These are phyloP conservation scores for Tenthredo mesomela DNA, from an alignment of 2,888 invertebrate species.

Conservation along the genomic window DNA sequence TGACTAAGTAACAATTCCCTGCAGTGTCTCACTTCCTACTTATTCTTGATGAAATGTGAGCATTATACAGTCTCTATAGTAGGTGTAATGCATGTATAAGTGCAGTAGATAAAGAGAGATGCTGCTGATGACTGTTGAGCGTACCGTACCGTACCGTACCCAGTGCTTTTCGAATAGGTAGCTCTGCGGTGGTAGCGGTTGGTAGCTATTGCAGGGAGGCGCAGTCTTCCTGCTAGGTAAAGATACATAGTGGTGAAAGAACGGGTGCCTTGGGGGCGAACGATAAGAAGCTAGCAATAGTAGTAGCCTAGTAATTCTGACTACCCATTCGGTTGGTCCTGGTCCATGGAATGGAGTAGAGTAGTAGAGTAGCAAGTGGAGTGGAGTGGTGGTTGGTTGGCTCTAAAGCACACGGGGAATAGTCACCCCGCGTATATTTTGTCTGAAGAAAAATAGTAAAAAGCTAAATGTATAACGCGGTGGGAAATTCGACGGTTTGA, in stretches of 20 bases:
- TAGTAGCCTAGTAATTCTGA: slow-evolving; percentile 32
- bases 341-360: not conserved
- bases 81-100: slow-evolving; percentile 22
- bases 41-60: slow-evolving; percentile 30
- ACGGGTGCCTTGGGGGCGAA: slow-evolving; percentile 41
- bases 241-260: slow-evolving; percentile 47
- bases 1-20: slow-evolving; percentile 31
- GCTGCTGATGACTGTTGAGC: slow-evolving; percentile 33
- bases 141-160: slow-evolving; percentile 5
- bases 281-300: slow-evolving; percentile 39
- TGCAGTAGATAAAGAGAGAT: slow-evolving; percentile 63
- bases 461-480: slow-evolving; percentile 15
- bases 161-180: slow-evolving; percentile 41
- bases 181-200: slow-evolving; percentile 19
- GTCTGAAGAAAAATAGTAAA: slow-evolving; percentile 7
- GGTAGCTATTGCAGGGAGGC: not conserved
- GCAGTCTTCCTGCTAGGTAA: slow-evolving; percentile 44
- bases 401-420: not conserved
- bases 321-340: slow-evolving; percentile 11
- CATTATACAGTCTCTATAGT: not conserved
- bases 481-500: slow-evolving; percentile 16
- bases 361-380: not conserved
- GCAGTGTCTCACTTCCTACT: slow-evolving; percentile 8
- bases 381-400: not conserved
- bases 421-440: slow-evolving; percentile 9